Conservation (phyloP, 2,888 invertebrate species). For the Minunthozetes semirufus region DNA sequence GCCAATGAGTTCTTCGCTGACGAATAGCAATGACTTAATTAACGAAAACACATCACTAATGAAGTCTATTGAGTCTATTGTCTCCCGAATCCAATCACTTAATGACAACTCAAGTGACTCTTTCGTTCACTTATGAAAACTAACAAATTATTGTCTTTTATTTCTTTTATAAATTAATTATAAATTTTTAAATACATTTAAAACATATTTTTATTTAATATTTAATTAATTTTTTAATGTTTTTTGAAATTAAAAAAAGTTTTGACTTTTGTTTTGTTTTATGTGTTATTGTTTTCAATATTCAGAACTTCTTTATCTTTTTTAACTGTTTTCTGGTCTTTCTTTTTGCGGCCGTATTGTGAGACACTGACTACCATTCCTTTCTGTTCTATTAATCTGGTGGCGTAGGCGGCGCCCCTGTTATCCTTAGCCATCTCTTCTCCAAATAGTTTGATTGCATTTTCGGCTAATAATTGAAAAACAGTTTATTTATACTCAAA, state of each 20-base stretch:
- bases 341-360: background rate
- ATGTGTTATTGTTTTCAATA: too few species aligned
- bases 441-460: background rate
- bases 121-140: background rate
- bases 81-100: background rate
- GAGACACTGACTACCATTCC: background rate
- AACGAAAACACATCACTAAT: slow-evolving; percentile 7
- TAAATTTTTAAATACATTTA: background rate
- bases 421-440: background rate
- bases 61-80: slow-evolving; percentile 14
- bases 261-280: too few species aligned
- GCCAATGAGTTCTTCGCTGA: background rate
- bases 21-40: background rate
- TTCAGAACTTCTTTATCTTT: too few species aligned
- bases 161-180: background rate
- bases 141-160: background rate
- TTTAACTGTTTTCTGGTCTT: background rate
- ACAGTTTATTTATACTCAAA: background rate
- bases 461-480: background rate
- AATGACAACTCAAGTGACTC: background rate
- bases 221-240: too few species aligned
- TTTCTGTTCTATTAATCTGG: background rate
- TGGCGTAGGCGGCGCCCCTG: background rate
- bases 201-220: background rate
- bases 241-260: too few species aligned